phyloP scores from a whole-genome alignment of 2,797 vertebrate species.

The Rhynchonycteris naso region DNA sequence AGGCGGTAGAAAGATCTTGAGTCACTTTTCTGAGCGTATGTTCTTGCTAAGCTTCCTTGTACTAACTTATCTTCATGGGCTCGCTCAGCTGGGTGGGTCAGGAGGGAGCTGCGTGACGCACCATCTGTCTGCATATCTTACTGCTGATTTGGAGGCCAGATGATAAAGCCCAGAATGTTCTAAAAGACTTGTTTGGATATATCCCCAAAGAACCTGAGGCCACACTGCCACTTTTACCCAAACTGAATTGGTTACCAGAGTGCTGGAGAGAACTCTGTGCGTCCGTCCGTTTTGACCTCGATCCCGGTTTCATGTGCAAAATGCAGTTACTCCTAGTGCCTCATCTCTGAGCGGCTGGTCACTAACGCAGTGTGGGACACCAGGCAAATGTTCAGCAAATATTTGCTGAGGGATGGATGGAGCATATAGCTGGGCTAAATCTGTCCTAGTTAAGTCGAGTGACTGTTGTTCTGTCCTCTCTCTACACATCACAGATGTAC shows the following conservation, averaged over 20 bases:
- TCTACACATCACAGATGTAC: slow-evolving; percentile 33
- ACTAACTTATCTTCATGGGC: slow-evolving; percentile 81
- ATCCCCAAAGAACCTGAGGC: neutral
- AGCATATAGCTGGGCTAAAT: neutral
- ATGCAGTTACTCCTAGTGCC: neutral
- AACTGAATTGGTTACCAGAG: neutral
- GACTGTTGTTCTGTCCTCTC: slow-evolving; percentile 34
- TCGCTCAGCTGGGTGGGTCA: slow-evolving; percentile 79
- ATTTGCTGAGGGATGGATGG: slow-evolving; percentile 5
- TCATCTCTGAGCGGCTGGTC: neutral
- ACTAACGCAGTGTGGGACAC: neutral
- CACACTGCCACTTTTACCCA: neutral
- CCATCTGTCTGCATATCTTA: slow-evolving; percentile 75
- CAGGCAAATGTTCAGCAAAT: slow-evolving; percentile 11
- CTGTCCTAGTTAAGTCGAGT: neutral
- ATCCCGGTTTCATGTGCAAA: neutral
- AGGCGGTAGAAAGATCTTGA: slow-evolving; percentile 77
- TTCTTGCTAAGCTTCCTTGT: slow-evolving; percentile 80
- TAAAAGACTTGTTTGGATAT: slow-evolving; percentile 26
- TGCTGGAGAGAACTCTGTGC: neutral
- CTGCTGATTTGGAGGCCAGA: slow-evolving; percentile 64
- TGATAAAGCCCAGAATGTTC: slow-evolving; percentile 62
- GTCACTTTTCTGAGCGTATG: slow-evolving; percentile 74
- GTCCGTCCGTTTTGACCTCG: slow-evolving; percentile 31
- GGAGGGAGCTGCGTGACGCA: slow-evolving; percentile 71